A percentile compares a stretch with the other conserved stretches of the same genome.
These are phyloP conservation scores for Lateolabrax maculatus DNA, from an alignment of 2,797 vertebrate genomes.

Conservation along the genomic window DNA sequence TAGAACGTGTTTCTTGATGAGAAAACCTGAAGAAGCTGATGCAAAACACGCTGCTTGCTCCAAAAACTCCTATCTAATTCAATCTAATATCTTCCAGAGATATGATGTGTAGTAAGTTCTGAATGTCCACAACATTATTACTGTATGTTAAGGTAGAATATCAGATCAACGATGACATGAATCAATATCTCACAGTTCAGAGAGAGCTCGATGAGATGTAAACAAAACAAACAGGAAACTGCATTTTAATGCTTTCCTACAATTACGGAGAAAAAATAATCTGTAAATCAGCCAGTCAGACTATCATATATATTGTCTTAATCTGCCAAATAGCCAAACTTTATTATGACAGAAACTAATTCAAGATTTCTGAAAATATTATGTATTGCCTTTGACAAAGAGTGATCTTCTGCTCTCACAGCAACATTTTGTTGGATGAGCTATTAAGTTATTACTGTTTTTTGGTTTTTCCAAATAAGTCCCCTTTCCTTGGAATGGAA, in stretches of 20 bases:
- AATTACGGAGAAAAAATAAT: neutral
- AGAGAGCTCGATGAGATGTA: neutral
- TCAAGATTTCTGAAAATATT: neutral
- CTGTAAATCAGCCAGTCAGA: neutral
- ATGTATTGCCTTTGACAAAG: neutral
- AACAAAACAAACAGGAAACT: neutral
- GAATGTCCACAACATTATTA: neutral
- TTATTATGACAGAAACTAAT: neutral
- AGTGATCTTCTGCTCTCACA: neutral
- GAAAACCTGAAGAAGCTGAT: neutral
- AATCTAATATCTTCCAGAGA: neutral
- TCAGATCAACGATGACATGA: neutral
- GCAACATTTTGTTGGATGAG: neutral
- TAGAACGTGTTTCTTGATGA: neutral
- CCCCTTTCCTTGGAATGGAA: slow-evolving; percentile 1
- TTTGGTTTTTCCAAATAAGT: neutral
- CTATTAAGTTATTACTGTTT: neutral
- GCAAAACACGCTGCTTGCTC: neutral
- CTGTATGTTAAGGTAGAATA: neutral
- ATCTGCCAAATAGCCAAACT: neutral
- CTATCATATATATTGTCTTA: neutral
- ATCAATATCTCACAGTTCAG: neutral
- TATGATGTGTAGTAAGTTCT: neutral
- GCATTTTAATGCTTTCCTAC: slow-evolving; percentile 4
- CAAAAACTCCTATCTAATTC: neutral